Percentiles rank a stretch among this genome's conserved stretches.
Conservation (phyloP, 2,797 vertebrate genomes). For the Fistularia tabacaria region DNA sequence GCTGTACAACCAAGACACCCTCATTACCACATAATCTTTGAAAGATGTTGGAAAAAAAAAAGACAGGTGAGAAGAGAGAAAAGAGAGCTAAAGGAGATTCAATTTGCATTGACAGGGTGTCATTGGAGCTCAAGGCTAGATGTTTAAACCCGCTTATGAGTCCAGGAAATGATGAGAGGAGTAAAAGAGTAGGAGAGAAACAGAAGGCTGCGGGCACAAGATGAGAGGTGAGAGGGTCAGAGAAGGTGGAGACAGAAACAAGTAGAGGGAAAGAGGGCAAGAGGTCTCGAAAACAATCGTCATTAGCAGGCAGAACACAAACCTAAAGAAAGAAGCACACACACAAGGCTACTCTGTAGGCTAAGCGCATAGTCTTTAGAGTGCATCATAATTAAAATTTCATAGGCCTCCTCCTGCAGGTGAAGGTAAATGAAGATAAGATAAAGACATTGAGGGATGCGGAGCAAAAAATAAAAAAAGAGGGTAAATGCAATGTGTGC, state of each 20-base stretch:
- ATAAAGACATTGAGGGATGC: constrained; percentile 16
- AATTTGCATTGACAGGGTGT: constrained; percentile 47
- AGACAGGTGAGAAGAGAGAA: not conserved
- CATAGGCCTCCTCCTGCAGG: constrained; percentile 57
- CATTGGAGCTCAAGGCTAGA: constrained; percentile 23
- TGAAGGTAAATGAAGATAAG: constrained; percentile 42
- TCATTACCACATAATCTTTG: constrained; percentile 54
- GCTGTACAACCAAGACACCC: constrained; percentile 32
- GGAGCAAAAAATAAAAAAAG: constrained; percentile 15
- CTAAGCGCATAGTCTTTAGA: constrained; percentile 54
- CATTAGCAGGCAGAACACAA: constrained; percentile 66
- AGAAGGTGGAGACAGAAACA: constrained; percentile 15
- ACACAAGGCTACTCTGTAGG: constrained; percentile 44
- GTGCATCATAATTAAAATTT: constrained; percentile 68
- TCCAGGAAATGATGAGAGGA: constrained; percentile 9
- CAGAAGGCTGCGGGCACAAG: constrained; percentile 17
- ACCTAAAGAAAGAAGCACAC: constrained; percentile 23
- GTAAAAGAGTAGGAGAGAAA: constrained; percentile 6
- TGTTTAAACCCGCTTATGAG: constrained; percentile 31
- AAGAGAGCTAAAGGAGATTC: constrained; percentile 29
- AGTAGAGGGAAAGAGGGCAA: constrained; percentile 44
- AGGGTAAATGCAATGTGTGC: constrained; percentile 4
- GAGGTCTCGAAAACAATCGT: constrained; percentile 55
- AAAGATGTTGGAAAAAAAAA: constrained; percentile 11
- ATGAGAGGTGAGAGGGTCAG: constrained; percentile 34